Conservation (phyloP, 2,888 invertebrate genomes). For the Chelonus formosanus region DNA sequence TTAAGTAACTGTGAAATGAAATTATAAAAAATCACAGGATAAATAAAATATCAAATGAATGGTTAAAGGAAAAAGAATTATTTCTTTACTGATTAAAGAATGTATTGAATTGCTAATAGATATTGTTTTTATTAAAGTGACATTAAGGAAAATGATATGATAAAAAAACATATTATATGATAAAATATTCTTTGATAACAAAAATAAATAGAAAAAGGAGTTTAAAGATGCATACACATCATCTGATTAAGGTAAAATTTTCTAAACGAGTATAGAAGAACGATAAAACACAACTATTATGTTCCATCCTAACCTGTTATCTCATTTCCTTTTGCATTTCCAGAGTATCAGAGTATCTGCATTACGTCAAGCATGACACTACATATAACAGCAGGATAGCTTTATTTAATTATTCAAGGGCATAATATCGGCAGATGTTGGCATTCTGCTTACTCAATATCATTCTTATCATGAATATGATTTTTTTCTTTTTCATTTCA, state of each 20-base stretch:
- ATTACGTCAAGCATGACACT: conserved; percentile 17
- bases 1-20: too few relatives aligned
- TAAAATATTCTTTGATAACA: conserved; percentile 13
- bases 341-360: conserved; percentile 26
- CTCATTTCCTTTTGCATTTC: conserved; percentile 11
- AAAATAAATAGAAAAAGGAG: background rate
- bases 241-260: conserved; percentile 2
- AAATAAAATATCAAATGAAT: too few relatives aligned
- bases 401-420: conserved; percentile 38
- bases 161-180: too few relatives aligned
- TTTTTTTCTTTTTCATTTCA: conserved; percentile 31
- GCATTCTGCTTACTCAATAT: conserved; percentile 40
- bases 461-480: conserved; percentile 43
- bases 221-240: background rate
- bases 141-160: background rate
- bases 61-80: too few relatives aligned
- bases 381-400: background rate
- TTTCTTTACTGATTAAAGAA: too few relatives aligned
- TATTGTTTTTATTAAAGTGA: too few relatives aligned
- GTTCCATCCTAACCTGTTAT: background rate
- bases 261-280: background rate
- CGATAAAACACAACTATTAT: background rate
- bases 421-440: conserved; percentile 45
- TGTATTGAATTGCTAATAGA: too few relatives aligned
- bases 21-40: too few relatives aligned